Conservation (phyloP, 2,888 invertebrate species). For the Dilophus febrilis region DNA sequence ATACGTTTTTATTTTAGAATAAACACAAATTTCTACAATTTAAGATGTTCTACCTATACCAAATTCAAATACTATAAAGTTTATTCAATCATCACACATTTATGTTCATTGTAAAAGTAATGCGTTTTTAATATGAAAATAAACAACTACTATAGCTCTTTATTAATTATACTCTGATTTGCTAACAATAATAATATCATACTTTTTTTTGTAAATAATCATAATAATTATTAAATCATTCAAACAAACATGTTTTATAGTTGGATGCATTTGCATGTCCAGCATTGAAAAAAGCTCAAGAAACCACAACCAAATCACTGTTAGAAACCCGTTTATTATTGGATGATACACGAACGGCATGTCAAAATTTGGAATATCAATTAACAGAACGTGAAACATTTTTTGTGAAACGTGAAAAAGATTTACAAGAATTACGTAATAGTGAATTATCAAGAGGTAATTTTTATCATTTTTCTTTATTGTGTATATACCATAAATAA, state of each 20-base stretch:
- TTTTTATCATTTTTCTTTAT: not conserved
- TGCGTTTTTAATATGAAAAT: too few relatives aligned
- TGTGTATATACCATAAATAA: not conserved
- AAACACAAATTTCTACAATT: too few relatives aligned
- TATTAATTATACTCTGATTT: too few relatives aligned
- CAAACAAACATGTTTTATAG: conserved; percentile 18
- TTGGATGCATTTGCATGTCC: conserved; percentile 26
- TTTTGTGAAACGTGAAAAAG: conserved; percentile 21
- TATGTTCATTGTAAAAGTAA: too few relatives aligned
- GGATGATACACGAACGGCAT: conserved; percentile 20
- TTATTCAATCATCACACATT: too few relatives aligned
- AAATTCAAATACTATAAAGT: too few relatives aligned
- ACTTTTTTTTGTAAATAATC: too few relatives aligned
- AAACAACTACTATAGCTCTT: too few relatives aligned
- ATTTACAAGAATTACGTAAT: conserved; percentile 21
- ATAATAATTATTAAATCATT: too few relatives aligned
- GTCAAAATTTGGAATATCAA: conserved; percentile 23
- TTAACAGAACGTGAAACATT: conserved; percentile 23
- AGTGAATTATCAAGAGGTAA: conserved; percentile 27
- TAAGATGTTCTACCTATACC: too few relatives aligned
- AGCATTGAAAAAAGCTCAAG: conserved; percentile 18
- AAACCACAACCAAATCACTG: conserved; percentile 17
- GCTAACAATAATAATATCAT: too few relatives aligned
- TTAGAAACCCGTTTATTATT: conserved; percentile 19
- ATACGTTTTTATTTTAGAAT: too few relatives aligned